Conservation (phyloP, 2,888 invertebrate species). For the Mactromeris polynyma region DNA sequence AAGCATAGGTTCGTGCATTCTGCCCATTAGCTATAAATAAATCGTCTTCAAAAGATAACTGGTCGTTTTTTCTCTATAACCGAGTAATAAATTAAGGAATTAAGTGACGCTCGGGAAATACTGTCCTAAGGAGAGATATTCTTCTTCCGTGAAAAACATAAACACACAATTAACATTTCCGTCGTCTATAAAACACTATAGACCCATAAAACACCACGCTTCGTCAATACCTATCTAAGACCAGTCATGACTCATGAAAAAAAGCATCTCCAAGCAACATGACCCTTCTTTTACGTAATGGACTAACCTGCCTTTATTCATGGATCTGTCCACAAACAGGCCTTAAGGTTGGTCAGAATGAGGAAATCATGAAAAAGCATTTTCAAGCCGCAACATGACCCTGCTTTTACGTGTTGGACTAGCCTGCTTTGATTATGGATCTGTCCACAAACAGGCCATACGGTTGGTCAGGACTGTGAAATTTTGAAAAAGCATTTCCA, state of each 20-base stretch:
- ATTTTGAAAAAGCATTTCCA: no score
- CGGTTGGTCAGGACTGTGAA: no score
- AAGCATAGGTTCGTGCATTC: background rate
- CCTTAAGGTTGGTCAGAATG: background rate
- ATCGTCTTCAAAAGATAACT: background rate
- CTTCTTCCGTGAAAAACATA: background rate
- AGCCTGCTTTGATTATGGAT: no score
- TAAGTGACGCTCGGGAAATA: background rate
- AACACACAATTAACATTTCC: conserved; percentile 1
- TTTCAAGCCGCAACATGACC: no score
- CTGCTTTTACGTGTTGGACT: no score
- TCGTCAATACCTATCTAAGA: background rate
- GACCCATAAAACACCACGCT: background rate
- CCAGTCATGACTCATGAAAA: background rate
- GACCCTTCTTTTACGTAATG: background rate
- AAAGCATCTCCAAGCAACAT: background rate
- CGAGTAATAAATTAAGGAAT: background rate
- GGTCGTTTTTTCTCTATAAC: background rate
- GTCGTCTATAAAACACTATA: background rate
- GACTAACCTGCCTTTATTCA: background rate
- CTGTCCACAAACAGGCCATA: no score
- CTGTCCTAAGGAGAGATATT: background rate
- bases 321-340: background rate
- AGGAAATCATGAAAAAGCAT: background rate
- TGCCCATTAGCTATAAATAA: background rate